Percentiles rank a stretch among this genome's conserved stretches.
phyloP scores from a whole-genome alignment of 37 sponge, comb jelly and placozoan species.

The Corticium candelabrum region DNA sequence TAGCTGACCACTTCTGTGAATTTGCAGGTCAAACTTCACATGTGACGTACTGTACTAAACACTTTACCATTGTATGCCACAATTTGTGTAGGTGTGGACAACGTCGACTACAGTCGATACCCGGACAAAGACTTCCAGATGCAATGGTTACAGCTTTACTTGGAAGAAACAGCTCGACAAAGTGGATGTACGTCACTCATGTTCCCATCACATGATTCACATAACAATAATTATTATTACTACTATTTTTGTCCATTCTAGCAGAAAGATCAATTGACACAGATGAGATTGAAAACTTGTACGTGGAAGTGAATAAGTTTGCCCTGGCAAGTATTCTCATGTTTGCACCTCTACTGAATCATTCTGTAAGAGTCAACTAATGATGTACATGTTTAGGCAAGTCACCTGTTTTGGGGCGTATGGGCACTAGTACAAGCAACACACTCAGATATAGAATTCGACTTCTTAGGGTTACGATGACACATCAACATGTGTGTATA shows the following conservation, averaged over 20 bases:
- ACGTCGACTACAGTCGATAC: constrained; percentile 59
- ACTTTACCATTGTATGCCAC: not conserved
- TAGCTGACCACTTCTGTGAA: constrained; percentile 74
- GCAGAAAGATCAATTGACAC: not conserved
- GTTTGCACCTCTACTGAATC: not conserved
- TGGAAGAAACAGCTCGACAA: constrained; percentile 36
- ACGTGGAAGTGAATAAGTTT: constrained; percentile 63
- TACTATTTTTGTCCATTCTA: no score
- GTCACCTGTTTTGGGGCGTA: constrained; percentile 75
- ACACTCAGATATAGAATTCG: constrained; percentile 69
- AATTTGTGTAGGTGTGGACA: constrained; percentile 30
- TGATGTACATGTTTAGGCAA: no score
- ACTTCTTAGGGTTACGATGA: constrained; percentile 77
- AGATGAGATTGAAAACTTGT: constrained; percentile 16
- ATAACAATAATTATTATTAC: no score
- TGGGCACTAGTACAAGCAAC: constrained; percentile 77
- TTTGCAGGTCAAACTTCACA: not conserved
- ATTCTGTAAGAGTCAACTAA: not conserved
- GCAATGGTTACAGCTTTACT: constrained; percentile 56
- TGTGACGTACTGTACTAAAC: not conserved
- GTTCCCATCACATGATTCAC: no score
- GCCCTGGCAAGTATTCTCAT: constrained; percentile 40
- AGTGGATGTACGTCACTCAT: no score
- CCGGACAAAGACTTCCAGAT: constrained; percentile 64
- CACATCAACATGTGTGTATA: not conserved